Evolutionary conservation across 2,113 vertebrate genomes (phyloP).

Genomic region (Silurus asotus): DNA sequence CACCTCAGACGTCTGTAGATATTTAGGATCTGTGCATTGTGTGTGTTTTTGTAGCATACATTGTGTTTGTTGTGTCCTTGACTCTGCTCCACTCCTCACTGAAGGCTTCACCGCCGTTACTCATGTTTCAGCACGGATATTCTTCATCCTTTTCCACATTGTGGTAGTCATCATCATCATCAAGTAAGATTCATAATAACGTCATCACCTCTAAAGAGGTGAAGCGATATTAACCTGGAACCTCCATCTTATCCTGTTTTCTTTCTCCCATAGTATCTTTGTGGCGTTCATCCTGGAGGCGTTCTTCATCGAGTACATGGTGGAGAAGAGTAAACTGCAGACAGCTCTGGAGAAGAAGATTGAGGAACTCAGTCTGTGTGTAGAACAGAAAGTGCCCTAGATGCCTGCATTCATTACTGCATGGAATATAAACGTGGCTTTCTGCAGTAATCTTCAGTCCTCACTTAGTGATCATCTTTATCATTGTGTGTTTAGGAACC

Average conservation of each 20-base stretch:
- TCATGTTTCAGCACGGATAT: slow-evolving; percentile 77
- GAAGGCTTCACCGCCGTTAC: slow-evolving; percentile 83
- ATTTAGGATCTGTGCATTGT: neutral
- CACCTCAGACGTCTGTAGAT: neutral
- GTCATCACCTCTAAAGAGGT: neutral
- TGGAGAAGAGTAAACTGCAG: slow-evolving; percentile 89
- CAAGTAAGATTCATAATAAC: slow-evolving; percentile 77
- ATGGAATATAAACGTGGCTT: neutral
- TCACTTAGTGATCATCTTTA: neutral
- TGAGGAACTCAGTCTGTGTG: slow-evolving; percentile 84
- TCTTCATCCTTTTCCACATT: slow-evolving; percentile 89
- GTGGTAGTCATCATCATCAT: slow-evolving; percentile 90
- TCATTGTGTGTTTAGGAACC: slow-evolving; percentile 69
- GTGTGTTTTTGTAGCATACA: neutral
- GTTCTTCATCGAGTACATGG: slow-evolving; percentile 90
- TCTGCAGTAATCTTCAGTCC: neutral
- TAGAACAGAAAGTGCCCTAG: slow-evolving; percentile 77
- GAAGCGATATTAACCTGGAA: neutral
- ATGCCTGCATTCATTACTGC: neutral
- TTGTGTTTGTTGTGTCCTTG: slow-evolving; percentile 64
- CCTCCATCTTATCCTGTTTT: neutral
- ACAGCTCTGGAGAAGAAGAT: slow-evolving; percentile 92
- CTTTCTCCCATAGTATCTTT: slow-evolving; percentile 80
- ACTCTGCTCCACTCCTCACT: slow-evolving; percentile 79
- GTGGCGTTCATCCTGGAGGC: slow-evolving; percentile 91